These are phyloP conservation scores for Osmerus mordax DNA, from an alignment of 2,113 vertebrate genomes.

Conservation along the genomic window DNA sequence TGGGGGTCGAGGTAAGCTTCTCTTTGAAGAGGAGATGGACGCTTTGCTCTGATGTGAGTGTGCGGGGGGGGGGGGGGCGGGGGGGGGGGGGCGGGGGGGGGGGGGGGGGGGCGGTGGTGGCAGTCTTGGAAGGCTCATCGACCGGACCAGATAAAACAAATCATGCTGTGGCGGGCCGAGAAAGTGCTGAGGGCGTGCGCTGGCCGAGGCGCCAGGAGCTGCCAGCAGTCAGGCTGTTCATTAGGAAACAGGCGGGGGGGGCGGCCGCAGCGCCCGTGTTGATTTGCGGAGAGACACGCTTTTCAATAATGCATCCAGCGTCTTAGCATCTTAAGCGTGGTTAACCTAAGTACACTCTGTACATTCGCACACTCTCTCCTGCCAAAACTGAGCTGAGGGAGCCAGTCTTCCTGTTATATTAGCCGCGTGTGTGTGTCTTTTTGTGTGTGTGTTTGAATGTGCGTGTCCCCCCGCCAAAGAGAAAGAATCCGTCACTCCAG, in stretches of 20 bases:
- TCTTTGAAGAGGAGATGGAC: slow-evolving; percentile 37
- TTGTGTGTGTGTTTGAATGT: neutral
- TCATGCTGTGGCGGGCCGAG: slow-evolving; percentile 26
- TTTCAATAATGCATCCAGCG: slow-evolving; percentile 56
- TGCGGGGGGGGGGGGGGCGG: slow-evolving; percentile 24
- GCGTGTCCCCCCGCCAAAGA: slow-evolving; percentile 15
- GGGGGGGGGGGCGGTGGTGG: slow-evolving; percentile 49
- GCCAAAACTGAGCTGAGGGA: slow-evolving; percentile 2
- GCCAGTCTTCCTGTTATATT: slow-evolving; percentile 34
- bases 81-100: slow-evolving; percentile 26
- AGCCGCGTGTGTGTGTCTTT: neutral
- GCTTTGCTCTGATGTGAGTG: slow-evolving; percentile 12
- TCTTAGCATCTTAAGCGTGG: slow-evolving; percentile 26
- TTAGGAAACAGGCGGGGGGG: slow-evolving; percentile 29
- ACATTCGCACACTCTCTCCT: slow-evolving; percentile 15
- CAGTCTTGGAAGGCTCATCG: slow-evolving; percentile 17
- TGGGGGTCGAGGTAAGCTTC: slow-evolving; percentile 16
- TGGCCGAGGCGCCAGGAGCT: slow-evolving; percentile 12
- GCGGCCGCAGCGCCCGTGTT: neutral
- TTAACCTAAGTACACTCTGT: slow-evolving; percentile 35
- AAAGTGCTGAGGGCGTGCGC: slow-evolving; percentile 26
- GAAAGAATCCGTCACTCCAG: slow-evolving; percentile 19
- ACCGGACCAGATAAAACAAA: slow-evolving; percentile 48
- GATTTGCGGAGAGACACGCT: slow-evolving; percentile 16
- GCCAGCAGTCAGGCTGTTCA: slow-evolving; percentile 28